Conservation (phyloP, 2,888 invertebrate species). For the Timema podura region DNA sequence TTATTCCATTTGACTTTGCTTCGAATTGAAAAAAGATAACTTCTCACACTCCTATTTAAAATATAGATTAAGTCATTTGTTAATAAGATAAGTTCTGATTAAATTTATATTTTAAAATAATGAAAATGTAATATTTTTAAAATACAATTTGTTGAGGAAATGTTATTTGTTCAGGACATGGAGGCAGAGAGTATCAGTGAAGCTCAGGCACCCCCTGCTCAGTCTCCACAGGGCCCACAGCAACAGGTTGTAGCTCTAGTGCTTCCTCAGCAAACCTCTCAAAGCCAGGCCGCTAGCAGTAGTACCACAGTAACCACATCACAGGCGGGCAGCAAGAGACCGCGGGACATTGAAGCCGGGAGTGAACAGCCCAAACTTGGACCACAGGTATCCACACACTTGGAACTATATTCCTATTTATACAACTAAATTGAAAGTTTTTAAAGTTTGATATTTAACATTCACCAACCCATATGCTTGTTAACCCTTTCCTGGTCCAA, state of each 20-base stretch:
- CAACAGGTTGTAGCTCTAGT: conserved; percentile 65
- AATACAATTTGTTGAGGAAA: conserved; percentile 40
- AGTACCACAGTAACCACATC: conserved; percentile 64
- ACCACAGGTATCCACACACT: conserved; percentile 19
- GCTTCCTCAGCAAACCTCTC: conserved; percentile 52
- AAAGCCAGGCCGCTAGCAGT: conserved; percentile 47
- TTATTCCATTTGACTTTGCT: no score
- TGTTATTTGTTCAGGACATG: conserved; percentile 43
- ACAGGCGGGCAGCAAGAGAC: conserved; percentile 59
- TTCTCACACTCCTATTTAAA: no score
- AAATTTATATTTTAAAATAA: not conserved
- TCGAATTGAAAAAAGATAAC: no score
- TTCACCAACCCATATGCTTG: no score
- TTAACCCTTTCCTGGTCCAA: no score
- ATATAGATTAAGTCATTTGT: no score
- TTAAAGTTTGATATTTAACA: no score
- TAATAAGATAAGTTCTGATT: not conserved
- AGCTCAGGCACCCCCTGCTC: conserved; percentile 20
- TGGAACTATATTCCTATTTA: no score
- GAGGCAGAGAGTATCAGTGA: conserved; percentile 40
- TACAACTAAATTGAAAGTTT: no score
- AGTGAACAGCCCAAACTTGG: conserved; percentile 42
- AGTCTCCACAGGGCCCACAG: conserved; percentile 37
- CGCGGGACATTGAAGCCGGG: conserved; percentile 49
- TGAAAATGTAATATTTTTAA: not conserved